Base-by-base conservation (phyloP, 2,888 invertebrate genomes). In the Nomada lathburiana region DNA sequence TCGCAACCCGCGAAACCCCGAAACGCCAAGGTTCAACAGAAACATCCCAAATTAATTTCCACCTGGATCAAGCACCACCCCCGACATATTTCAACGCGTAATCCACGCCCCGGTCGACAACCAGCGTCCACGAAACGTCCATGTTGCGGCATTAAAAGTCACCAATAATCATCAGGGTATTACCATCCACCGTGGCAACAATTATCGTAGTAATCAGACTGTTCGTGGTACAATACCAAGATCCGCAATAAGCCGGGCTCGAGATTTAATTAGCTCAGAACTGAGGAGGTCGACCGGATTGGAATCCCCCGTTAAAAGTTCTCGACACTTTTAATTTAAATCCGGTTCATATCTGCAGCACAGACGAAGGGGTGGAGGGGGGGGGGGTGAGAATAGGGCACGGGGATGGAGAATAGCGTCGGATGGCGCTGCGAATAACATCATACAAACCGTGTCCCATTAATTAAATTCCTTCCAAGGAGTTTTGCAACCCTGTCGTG, bases 391-490 rank as follows among this genome's bases (percentile, higher is more conserved):
- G 13, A 11, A 26, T 57, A 62, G 76, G 76, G 52, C 26, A 20
- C 42, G 26, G 73, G 23, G 70, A 62, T 44, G 26, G 67, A 74
- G 71, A 69, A 70, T 59, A 64, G 63, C 67, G 63, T 50, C 72
- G 80, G 57, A 69, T 74, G 68, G 74, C 74, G 44, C 81, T 63
- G 80, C 87, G 89, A 90, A 89, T 91, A 91, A 91, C 89, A 90
- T 91, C 90, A 90, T 90, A 91, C 90, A 88, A 90, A 89, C 88
- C 88, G 86, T 85, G 88, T 88, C 87, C 89, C 86, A 92, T 92
- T 92, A 92, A 92, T 92, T 92, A 92, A 92, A 92, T 92, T 92
- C 92, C 92, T 90, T 82, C 78, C 67, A 86, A 83, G 80, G 83
- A 88, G 85, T 86, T 87, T 86, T 79, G 79, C 84, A 82, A 85